A percentile compares a stretch with the other conserved stretches of the same genome.
Conservation (phyloP, 2,888 invertebrate genomes). For the Meandrusa payeni region DNA sequence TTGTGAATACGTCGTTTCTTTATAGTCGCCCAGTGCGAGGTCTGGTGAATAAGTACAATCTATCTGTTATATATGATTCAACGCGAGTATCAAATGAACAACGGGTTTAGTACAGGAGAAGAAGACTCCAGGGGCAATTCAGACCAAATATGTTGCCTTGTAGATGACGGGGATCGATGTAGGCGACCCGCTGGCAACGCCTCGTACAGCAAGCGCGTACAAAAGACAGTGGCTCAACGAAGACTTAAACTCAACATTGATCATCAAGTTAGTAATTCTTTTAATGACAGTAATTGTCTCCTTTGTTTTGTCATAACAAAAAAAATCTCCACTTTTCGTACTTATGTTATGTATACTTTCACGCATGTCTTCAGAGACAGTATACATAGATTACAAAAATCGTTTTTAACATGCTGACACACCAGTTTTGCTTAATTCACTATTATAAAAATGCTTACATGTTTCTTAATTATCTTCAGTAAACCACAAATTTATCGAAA, state of each 20-base stretch:
- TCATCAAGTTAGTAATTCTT: constrained; percentile 61
- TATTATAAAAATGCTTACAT: no score
- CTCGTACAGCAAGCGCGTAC: constrained; percentile 97
- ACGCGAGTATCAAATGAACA: constrained; percentile 84
- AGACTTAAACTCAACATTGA: constrained; percentile 94
- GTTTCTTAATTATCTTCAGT: no score
- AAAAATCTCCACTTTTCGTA: no score
- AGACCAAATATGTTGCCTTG: constrained; percentile 95
- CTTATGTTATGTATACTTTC: no score
- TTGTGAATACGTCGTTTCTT: constrained; percentile 69
- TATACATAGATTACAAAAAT: no score
- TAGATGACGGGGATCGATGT: constrained; percentile 94
- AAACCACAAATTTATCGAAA: no score
- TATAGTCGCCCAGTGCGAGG: constrained; percentile 55
- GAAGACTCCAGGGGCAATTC: constrained; percentile 94
- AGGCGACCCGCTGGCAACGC: constrained; percentile 95
- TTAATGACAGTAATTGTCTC: no score
- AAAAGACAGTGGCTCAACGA: constrained; percentile 96
- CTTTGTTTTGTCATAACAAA: no score
- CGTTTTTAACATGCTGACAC: no score
- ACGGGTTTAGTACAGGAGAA: constrained; percentile 95
- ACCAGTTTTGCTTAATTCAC: no score
- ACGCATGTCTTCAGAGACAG: no score
- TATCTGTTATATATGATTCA: constrained; percentile 78
- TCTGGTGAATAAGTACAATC: constrained; percentile 53